These are phyloP conservation scores for zebrafish (Danio rerio) DNA, from an alignment of 2,113 vertebrate species.

Conservation along the genomic window GRCz12tu NC_133178.1:48517001-48517500, in stretches of 20 bases:
- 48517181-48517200: slow-evolving; percentile 7
- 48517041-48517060: neutral
- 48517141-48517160: neutral
- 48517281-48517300: too few relatives aligned
- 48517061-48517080: neutral
- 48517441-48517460: too few relatives aligned
- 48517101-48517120: slow-evolving; percentile 26
- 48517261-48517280: neutral
- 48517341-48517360: too few relatives aligned
- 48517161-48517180: neutral
- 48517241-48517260: neutral
- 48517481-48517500: too few relatives aligned
- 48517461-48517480: too few relatives aligned
- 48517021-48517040: slow-evolving; percentile 25
- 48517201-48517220: neutral
- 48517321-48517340: too few relatives aligned
- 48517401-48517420: too few relatives aligned
- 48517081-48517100: neutral
- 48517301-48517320: too few relatives aligned
- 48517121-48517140: slow-evolving; percentile 22
- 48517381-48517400: too few relatives aligned
- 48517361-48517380: too few relatives aligned
- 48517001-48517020: slow-evolving; percentile 61
- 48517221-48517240: neutral
- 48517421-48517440: too few relatives aligned